Conservation (phyloP, 2,113 vertebrate species). For the Suricata suricatta region DNA sequence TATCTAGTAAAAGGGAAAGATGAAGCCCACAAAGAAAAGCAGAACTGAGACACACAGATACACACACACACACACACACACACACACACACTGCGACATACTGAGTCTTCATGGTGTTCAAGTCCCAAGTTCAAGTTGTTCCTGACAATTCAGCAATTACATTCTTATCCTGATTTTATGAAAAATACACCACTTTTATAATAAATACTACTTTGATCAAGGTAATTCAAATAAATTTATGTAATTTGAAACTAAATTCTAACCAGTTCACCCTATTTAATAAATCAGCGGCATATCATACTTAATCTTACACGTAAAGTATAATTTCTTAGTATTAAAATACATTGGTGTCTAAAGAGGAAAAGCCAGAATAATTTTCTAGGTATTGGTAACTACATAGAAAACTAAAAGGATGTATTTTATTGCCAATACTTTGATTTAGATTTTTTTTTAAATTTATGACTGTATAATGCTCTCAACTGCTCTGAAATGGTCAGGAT, state of each 20-base stretch:
- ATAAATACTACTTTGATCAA: background rate
- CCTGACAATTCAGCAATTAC: background rate
- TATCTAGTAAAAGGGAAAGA: background rate
- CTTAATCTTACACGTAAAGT: background rate
- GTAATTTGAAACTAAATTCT: constrained; percentile 15
- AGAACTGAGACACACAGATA: background rate
- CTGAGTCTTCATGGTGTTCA: background rate
- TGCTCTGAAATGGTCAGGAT: background rate
- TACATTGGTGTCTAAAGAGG: background rate
- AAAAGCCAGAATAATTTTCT: background rate
- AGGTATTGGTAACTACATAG: background rate
- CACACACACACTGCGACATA: background rate
- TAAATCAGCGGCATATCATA: background rate
- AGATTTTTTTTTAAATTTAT: background rate
- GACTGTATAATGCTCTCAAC: background rate
- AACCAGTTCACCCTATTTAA: background rate
- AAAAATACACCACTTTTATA: background rate
- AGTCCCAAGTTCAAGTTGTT: background rate
- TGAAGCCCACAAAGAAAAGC: background rate
- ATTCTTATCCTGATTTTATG: background rate
- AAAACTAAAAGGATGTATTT: background rate
- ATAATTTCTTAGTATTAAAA: background rate
- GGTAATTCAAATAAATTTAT: background rate
- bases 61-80: background rate
- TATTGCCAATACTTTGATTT: background rate